Conservation (phyloP, 53 echinoderm and acorn worm species). For the Arbacia lixula region DNA sequence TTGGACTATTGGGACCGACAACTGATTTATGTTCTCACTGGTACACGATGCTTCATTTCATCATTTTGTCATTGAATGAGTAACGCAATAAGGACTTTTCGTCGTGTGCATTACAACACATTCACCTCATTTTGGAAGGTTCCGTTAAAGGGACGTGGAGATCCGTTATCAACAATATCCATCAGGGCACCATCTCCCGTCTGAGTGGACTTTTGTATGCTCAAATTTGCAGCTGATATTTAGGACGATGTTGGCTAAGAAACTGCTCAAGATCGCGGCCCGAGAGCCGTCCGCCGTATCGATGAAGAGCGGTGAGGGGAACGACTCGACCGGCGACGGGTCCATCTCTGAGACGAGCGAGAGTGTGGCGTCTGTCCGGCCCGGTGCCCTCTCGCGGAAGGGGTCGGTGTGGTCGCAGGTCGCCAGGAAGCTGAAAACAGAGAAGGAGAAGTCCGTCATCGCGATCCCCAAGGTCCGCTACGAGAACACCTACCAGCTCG, state of each 20-base stretch:
- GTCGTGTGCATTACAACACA: too few species aligned
- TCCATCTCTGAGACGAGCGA: slow-evolving; percentile 63
- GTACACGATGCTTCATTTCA: too few species aligned
- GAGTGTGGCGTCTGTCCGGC: slow-evolving; percentile 13
- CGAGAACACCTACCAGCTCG: slow-evolving; percentile 75
- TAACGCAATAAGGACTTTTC: too few species aligned
- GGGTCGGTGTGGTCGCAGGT: slow-evolving; percentile 76
- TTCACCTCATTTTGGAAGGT: too few species aligned
- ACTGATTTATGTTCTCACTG: too few species aligned
- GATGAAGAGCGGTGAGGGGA: slow-evolving; percentile 37
- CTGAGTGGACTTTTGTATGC: too few species aligned
- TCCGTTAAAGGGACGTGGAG: too few species aligned
- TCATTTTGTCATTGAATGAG: too few species aligned
- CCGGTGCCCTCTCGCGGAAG: slow-evolving; percentile 30
- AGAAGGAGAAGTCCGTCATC: slow-evolving; percentile 37
- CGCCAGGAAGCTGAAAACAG: slow-evolving; percentile 51
- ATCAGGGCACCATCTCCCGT: too few species aligned
- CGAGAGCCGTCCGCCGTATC: slow-evolving; percentile 43
- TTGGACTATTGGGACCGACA: too few species aligned
- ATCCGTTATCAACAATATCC: too few species aligned
- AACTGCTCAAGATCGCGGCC: slow-evolving; percentile 23
- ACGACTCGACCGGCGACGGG: slow-evolving; percentile 36
- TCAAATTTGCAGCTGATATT: background rate
- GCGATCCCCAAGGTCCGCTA: slow-evolving; percentile 57
- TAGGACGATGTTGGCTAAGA: slow-evolving; percentile 26